Evolutionary conservation across 2,888 invertebrate genomes (phyloP).

Genomic region (Biston betularia): DNA sequence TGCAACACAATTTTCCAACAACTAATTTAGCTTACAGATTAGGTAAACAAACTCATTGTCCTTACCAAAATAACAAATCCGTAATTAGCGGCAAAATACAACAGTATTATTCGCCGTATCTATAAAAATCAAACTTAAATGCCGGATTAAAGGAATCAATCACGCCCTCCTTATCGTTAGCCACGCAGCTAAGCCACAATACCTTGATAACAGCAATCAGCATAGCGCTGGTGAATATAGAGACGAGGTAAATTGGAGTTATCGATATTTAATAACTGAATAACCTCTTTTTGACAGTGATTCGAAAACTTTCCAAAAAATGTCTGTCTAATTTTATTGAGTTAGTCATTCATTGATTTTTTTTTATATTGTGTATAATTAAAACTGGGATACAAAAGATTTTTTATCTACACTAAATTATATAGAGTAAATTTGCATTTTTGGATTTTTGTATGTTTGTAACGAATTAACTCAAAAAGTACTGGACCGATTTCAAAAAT

Average conservation of each 20-base stretch:
- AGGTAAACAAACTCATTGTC: conserved; percentile 22
- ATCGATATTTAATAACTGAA: conserved; percentile 13
- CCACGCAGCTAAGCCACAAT: conserved; percentile 36
- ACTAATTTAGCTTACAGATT: conserved; percentile 8
- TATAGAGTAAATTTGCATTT: too few species aligned
- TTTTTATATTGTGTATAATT: too few species aligned
- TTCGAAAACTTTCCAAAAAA: too few species aligned
- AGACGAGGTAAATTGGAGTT: conserved; percentile 48
- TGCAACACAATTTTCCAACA: background rate
- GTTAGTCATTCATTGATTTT: too few species aligned
- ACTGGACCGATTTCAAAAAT: too few species aligned
- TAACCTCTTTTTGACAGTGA: too few species aligned
- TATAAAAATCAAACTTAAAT: conserved; percentile 32
- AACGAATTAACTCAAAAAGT: too few species aligned
- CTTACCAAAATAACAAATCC: conserved; percentile 33
- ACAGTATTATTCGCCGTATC: conserved; percentile 30
- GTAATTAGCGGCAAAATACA: conserved; percentile 44
- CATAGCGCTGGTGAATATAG: conserved; percentile 22
- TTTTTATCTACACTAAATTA: too few species aligned
- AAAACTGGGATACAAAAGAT: too few species aligned
- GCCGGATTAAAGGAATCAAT: conserved; percentile 58
- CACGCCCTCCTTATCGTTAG: conserved; percentile 54
- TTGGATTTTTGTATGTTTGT: too few species aligned
- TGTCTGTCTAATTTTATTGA: too few species aligned
- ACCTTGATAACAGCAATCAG: conserved; percentile 54